Evolutionary conservation across 2,888 invertebrate species (phyloP).

Genomic region (Diarsia brunnea): DNA sequence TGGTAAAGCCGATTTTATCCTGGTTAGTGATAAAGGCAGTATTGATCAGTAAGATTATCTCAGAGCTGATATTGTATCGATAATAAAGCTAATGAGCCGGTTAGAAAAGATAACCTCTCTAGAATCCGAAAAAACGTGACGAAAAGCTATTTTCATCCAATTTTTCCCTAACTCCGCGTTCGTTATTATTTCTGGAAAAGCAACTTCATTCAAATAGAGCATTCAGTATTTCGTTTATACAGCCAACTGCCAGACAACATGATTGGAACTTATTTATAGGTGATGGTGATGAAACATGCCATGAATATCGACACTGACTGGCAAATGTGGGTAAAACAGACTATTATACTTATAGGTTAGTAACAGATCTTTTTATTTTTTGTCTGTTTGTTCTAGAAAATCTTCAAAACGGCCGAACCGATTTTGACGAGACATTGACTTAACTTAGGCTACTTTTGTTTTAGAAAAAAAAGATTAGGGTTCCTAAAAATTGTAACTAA

Average conservation of each 20-base stretch:
- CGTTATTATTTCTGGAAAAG: neutral
- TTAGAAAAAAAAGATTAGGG: no score
- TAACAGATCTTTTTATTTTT: no score
- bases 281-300: neutral
- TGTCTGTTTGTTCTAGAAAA: no score
- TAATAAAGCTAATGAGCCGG: constrained; percentile 4
- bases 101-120: neutral
- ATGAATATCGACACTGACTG: neutral
- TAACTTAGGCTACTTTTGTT: no score
- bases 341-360: no score
- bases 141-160: neutral
- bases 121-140: neutral
- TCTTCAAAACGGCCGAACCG: no score
- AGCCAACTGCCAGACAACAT: neutral
- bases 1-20: neutral
- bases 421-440: no score
- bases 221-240: neutral
- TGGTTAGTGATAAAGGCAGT: neutral
- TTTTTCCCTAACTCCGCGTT: neutral
- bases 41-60: constrained; percentile 24
- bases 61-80: constrained; percentile 18
- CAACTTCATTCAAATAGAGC: neutral
- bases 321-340: neutral
- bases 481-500: no score
- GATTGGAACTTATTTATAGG: neutral